Evolutionary conservation across 2,113 vertebrate species (phyloP).

Genomic region (rabbit (Oryctolagus cuniculus)): DNA sequence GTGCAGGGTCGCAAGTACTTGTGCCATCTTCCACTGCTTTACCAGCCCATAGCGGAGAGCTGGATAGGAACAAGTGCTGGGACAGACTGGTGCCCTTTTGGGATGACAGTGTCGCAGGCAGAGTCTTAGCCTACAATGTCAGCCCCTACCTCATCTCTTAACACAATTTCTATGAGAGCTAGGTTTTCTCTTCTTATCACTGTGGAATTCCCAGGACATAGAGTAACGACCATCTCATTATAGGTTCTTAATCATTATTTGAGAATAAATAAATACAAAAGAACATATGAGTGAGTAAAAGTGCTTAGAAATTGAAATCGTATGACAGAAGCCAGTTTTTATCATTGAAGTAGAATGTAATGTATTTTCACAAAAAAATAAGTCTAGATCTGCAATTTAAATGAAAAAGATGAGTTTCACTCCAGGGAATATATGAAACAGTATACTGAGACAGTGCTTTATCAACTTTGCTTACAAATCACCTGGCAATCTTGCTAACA

Average conservation of each 20-base stretch:
- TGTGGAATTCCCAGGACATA: background rate
- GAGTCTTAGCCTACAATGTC: too few relatives aligned
- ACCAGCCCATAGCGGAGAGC: too few relatives aligned
- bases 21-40: too few relatives aligned
- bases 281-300: background rate
- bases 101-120: too few relatives aligned
- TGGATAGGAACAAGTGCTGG: too few relatives aligned
- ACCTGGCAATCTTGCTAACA: background rate
- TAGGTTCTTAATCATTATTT: slow-evolving; percentile 13
- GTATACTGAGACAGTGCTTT: background rate
- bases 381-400: background rate
- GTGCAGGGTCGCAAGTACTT: too few relatives aligned
- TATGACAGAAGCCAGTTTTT: background rate
- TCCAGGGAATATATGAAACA: background rate
- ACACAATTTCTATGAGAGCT: background rate
- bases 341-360: background rate
- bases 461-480: background rate
- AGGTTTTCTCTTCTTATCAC: background rate
- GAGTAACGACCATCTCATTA: background rate
- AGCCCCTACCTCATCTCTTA: background rate
- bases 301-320: background rate
- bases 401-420: background rate
- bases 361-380: background rate
- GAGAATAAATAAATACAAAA: background rate
- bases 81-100: too few relatives aligned